These are phyloP conservation scores for Tolypeutes matacus DNA, from an alignment of 2,797 vertebrate species.

Conservation along the genomic window DNA sequence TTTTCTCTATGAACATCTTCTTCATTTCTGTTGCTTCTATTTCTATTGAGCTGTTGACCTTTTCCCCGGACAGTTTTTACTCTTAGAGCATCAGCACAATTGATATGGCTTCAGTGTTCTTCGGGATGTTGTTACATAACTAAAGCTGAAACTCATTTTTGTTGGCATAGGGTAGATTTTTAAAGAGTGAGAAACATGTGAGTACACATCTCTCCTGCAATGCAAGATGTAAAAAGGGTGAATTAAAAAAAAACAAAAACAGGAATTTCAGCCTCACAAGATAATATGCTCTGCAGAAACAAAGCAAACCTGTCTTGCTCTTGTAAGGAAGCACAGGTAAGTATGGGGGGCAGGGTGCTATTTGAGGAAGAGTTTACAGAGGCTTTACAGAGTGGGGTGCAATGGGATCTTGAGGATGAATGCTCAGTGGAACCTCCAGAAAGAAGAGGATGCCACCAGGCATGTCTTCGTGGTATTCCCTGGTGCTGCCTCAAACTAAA, in stretches of 20 bases:
- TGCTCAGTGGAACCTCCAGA: neutral
- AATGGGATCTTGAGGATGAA: neutral
- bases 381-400: neutral
- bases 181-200: neutral
- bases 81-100: neutral
- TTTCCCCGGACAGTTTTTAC: neutral
- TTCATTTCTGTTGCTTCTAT: neutral
- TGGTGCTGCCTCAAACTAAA: neutral
- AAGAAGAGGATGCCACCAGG: neutral
- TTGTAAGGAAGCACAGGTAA: neutral
- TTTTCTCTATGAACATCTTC: slow-evolving; percentile 18
- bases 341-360: neutral
- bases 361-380: neutral
- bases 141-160: neutral
- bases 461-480: neutral
- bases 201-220: neutral
- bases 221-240: neutral
- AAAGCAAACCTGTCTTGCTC: slow-evolving; percentile 3
- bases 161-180: neutral
- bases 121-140: neutral
- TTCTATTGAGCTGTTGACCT: neutral
- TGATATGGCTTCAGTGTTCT: neutral
- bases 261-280: neutral
- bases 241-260: neutral
- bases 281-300: slow-evolving; percentile 13